phyloP scores from a whole-genome alignment of 2,797 vertebrate species.

The Brachyalestes nurse region DNA sequence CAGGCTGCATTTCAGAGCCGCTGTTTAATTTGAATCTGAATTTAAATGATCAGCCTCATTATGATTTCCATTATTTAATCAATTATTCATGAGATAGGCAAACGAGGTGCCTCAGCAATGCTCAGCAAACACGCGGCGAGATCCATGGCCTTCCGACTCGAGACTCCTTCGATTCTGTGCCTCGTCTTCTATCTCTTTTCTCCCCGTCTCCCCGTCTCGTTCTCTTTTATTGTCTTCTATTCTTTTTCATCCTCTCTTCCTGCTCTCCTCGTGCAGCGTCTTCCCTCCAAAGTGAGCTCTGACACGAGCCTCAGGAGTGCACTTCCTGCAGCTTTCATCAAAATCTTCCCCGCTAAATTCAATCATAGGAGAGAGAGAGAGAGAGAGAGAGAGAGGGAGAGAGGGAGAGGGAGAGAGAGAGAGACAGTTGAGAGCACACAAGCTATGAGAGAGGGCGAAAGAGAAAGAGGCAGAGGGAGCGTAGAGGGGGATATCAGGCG shows the following conservation, averaged over 20 bases:
- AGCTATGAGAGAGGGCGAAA: conserved; percentile 39
- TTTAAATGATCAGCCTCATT: conserved; percentile 83
- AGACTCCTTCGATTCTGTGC: conserved; percentile 59
- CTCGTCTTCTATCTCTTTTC: conserved; percentile 16
- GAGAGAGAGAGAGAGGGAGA: conserved; percentile 30
- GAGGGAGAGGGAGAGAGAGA: conserved; percentile 44
- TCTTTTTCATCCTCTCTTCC: conserved; percentile 29
- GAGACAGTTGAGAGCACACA: conserved; percentile 34
- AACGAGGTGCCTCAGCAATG: conserved; percentile 64
- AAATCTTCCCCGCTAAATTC: conserved; percentile 52
- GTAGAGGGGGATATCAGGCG: conserved; percentile 59
- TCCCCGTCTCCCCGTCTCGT: conserved; percentile 35
- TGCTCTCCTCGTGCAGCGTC: conserved; percentile 23
- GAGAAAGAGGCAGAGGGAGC: conserved; percentile 6
- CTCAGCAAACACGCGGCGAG: conserved; percentile 71
- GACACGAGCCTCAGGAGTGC: conserved; percentile 71
- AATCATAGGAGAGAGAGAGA: conserved; percentile 45
- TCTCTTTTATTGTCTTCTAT: conserved; percentile 39
- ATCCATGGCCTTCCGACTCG: conserved; percentile 58
- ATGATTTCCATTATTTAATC: conserved; percentile 83
- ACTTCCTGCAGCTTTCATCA: conserved; percentile 58
- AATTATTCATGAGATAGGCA: conserved; percentile 82
- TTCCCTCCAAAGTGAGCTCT: conserved; percentile 46
- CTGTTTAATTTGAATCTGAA: conserved; percentile 84
- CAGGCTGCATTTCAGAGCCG: conserved; percentile 60